phyloP scores from a whole-genome alignment of 2,113 vertebrate genomes.

The Riparia riparia region DNA sequence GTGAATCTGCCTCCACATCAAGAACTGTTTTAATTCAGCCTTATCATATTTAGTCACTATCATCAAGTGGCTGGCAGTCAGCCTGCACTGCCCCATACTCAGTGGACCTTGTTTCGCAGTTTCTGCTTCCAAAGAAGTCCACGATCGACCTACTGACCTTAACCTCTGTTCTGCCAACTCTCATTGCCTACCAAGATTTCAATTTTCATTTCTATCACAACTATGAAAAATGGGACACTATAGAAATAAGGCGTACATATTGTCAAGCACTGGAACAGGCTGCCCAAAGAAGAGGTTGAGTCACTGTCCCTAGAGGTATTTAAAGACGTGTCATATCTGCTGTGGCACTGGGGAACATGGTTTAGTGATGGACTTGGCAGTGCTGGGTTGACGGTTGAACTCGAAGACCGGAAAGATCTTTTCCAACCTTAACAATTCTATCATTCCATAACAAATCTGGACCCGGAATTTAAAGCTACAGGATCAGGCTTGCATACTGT shows the following conservation, averaged over 20 bases:
- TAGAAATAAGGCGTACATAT: fast-evolving
- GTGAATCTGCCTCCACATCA: neutral
- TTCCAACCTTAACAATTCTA: neutral
- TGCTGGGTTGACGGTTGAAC: neutral
- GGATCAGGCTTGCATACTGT: neutral
- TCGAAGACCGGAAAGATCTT: neutral
- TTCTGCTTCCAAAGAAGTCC: neutral
- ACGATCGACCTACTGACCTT: neutral
- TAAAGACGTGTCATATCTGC: too few relatives aligned
- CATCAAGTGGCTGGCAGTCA: neutral
- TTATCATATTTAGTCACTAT: fast-evolving
- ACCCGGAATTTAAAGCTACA: neutral
- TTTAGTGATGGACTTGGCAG: neutral
- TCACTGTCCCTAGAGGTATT: neutral
- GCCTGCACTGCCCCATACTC: neutral
- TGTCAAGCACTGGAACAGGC: neutral
- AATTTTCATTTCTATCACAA: neutral
- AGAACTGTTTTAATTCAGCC: neutral
- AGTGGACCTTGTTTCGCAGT: fast-evolving
- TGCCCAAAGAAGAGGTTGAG: neutral
- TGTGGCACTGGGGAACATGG: neutral
- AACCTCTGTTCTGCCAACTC: neutral
- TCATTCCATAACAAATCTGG: neutral
- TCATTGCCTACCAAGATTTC: neutral
- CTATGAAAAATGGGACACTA: neutral